Base-by-base conservation (phyloP, 2,888 invertebrate genomes). In the Pantelozetes paolii region DNA sequence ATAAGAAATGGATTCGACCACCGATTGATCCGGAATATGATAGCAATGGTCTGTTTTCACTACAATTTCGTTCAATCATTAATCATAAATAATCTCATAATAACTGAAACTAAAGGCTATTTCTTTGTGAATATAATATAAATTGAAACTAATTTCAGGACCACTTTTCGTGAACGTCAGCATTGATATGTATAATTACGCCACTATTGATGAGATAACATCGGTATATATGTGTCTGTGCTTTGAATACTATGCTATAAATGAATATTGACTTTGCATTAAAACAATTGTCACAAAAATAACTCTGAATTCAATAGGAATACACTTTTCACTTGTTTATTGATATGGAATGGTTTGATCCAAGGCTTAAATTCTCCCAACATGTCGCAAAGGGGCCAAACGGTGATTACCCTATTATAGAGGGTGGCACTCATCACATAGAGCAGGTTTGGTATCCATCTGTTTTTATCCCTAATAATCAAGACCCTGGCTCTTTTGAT, bases 401-500 rank as follows among this genome's bases (percentile, higher is more conserved):
- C 42, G 71, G 64, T 20, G 11, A 18, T 6, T 2, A 36, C 45
- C 2, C 26, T 86, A 87, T 71, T 88, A 90, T 76, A 89, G 32
- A 91, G 90, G 2, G 90, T 90, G 80, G 87, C 86, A 77, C 86
- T 87, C 74, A 74, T 72, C 76, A 77, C 45, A 76, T 75, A 11
- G 36, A 75, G 2, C 72, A 71, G 0, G 75, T 77, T 26, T 77
- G 77, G 77, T 74, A 70, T 6, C 77, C 77, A 20, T 26, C 75
- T 0, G 64, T 78, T 1, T 75, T 76, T 23, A 76, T 77, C 2
- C 78, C 78, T 1, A 78, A 78, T 42, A 75, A 78, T 50, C 76
- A 76, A 45, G 86, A 91, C 40, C 89, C 92, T 88, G 77, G 75
- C 8, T 71, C 76, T 20, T 42, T 72, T 54, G 72, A 72, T n/a